Base-by-base conservation (phyloP, 2,888 invertebrate genomes). In the Sminthurinus aureus region DNA sequence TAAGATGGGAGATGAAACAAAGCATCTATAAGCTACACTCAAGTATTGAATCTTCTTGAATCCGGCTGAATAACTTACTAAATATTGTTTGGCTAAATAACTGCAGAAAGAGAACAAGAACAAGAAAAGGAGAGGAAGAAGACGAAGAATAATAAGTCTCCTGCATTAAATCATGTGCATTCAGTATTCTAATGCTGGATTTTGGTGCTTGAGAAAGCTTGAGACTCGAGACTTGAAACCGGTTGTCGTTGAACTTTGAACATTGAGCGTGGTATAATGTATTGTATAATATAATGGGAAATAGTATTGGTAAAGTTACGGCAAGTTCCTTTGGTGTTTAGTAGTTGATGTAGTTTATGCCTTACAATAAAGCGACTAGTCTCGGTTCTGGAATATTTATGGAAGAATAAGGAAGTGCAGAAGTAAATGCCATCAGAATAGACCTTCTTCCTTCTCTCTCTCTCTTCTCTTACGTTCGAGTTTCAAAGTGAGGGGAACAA, bases 261-360 rank as follows among this genome's bases (percentile, higher is more conserved):
- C n/a, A n/a, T n/a, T n/a, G n/a, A n/a, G n/a, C 38, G 38, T 1
- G 38, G 38, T 38, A 67, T 67, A 67, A 38, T 38, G 38, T 38
- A 38, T 38, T 38, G 38, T 38, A 38, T 38, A 38, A 38, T 38
- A 38, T 38, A 38, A 38, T 38, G 38, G 38, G 38, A 38, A 38
- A 38, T 38, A 38, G 86, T 87, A 87, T 87, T 86, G 87, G 87
- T 87, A 86, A 87, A 87, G 86, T 86, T 86, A 85, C 79, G 87
- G 86, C 86, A 86, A 58, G 58, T 58, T 58, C 3, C 3, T 6
- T 38, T 38, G 6, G 38, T 38, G 38, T 38, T 38, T 38, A 38
- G 38, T 38, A 38, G 38, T 38, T 38, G 38, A 38, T 38, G 38
- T 38, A 86, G 86, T 87, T 87, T 87, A 87, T 86, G 86, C 80